Percentiles rank a stretch among this genome's conserved stretches.
Evolutionary conservation across 30 jellyfish, hydroid and myxozoan species (phyloP).

Genomic region (Hydractinia echinata): DNA sequence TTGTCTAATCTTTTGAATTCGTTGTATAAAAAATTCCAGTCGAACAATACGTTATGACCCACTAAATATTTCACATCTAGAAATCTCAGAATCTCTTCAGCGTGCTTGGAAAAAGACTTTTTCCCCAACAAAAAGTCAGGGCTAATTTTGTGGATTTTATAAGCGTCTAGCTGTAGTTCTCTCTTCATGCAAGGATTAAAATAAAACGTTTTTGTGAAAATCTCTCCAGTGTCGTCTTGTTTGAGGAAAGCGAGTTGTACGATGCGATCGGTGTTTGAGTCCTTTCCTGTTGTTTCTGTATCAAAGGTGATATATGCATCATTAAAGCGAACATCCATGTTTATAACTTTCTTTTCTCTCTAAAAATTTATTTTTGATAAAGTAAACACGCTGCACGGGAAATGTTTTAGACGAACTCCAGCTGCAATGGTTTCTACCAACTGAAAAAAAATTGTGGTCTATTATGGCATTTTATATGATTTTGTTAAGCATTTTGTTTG

Average conservation of each 20-base stretch:
- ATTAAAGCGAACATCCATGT: background rate
- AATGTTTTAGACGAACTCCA: no score
- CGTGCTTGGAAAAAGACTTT: background rate
- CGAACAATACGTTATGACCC: conserved; percentile 7
- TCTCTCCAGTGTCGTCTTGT: background rate
- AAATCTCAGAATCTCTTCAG: background rate
- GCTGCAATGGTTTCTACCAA: no score
- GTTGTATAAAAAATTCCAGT: background rate
- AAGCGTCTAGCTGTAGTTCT: background rate
- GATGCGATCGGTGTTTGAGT: background rate
- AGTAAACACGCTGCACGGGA: no score
- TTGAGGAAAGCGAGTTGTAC: background rate
- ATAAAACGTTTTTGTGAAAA: background rate
- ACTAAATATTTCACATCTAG: background rate
- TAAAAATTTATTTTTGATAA: no score
- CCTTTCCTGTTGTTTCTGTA: background rate
- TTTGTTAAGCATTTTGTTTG: no score
- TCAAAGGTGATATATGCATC: background rate
- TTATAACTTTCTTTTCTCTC: no score
- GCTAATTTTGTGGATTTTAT: conserved; percentile 8
- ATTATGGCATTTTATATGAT: no score
- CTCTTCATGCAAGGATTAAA: background rate
- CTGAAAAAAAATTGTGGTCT: no score
- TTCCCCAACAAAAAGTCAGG: conserved; percentile 6
- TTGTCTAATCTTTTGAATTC: background rate